Evolutionary conservation across 1,140 invertebrate species (phyloP).

Genomic region (Parapsyche elsis): DNA sequence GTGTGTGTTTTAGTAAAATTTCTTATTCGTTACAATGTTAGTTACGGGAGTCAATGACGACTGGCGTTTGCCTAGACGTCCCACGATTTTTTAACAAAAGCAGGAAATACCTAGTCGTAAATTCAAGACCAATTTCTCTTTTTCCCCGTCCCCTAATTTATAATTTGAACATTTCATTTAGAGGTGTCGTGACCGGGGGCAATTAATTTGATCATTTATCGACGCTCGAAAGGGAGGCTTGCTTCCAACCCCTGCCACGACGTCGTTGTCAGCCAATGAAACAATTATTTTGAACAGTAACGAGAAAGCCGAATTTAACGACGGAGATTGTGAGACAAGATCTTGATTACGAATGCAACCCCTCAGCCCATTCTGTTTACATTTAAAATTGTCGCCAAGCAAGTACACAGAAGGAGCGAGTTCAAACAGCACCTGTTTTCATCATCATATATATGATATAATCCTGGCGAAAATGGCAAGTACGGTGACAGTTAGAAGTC

Average conservation of each 20-base stretch:
- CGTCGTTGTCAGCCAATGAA: constrained; percentile 27
- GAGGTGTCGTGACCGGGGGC: constrained; percentile 13
- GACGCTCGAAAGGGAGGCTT: neutral
- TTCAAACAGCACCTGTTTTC: too few species aligned
- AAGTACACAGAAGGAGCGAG: too few species aligned
- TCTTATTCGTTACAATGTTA: too few species aligned
- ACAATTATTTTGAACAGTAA: constrained; percentile 15
- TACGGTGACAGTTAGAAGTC: neutral
- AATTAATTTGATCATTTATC: constrained; percentile 30
- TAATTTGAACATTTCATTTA: constrained; percentile 27
- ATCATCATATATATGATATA: neutral
- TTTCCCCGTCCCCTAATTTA: neutral
- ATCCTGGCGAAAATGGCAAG: neutral
- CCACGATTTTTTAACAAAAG: constrained; percentile 2
- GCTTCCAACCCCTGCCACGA: neutral
- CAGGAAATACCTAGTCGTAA: constrained; percentile 5
- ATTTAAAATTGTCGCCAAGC: too few species aligned
- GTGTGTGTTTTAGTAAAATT: too few species aligned
- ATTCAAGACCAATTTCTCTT: constrained; percentile 10
- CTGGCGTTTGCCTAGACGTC: too few species aligned
- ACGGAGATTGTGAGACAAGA: constrained; percentile 18
- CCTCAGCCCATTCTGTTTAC: neutral
- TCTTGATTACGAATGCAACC: constrained; percentile 7
- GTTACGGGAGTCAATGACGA: too few species aligned
- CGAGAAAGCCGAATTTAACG: constrained; percentile 22